These are phyloP conservation scores for Drosophila dunni DNA, from an alignment of 1,140 invertebrate species.

Conservation along the genomic window DNA sequence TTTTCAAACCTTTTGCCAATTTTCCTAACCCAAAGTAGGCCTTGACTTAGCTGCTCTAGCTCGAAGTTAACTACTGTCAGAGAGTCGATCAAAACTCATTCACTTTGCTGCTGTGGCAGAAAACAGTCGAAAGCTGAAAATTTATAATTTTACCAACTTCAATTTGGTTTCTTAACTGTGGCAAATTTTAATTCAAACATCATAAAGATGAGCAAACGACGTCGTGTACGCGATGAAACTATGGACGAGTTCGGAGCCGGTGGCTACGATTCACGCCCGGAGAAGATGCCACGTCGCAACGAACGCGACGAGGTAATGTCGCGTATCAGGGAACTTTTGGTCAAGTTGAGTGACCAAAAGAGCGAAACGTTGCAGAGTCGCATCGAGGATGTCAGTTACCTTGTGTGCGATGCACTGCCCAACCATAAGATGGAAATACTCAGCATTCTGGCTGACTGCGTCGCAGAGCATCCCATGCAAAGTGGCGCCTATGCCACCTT, in stretches of 20 bases:
- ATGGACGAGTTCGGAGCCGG: not conserved
- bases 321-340: conserved; percentile 23
- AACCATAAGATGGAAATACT: conserved; percentile 90
- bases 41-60: not conserved
- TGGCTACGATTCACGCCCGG: not conserved
- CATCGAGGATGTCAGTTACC: conserved; percentile 41
- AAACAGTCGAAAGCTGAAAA: not conserved
- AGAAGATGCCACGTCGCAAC: not conserved
- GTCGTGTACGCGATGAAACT: conserved; percentile 4
- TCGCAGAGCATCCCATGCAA: conserved; percentile 97
- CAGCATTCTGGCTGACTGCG: conserved; percentile 95
- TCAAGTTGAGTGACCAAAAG: conserved; percentile 14
- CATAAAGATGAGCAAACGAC: conserved; percentile 26
- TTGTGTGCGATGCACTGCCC: conserved; percentile 13
- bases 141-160: not conserved
- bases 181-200: not conserved
- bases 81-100: not conserved
- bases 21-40: not conserved
- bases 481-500: conserved; percentile 98
- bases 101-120: not conserved
- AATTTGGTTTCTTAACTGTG: not conserved
- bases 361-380: conserved; percentile 15
- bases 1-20: not conserved
- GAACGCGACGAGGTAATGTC: not conserved
- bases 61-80: not conserved